Evolutionary conservation across 2,797 vertebrate genomes (phyloP).

Genomic region (Scyliorhinus canicula): DNA sequence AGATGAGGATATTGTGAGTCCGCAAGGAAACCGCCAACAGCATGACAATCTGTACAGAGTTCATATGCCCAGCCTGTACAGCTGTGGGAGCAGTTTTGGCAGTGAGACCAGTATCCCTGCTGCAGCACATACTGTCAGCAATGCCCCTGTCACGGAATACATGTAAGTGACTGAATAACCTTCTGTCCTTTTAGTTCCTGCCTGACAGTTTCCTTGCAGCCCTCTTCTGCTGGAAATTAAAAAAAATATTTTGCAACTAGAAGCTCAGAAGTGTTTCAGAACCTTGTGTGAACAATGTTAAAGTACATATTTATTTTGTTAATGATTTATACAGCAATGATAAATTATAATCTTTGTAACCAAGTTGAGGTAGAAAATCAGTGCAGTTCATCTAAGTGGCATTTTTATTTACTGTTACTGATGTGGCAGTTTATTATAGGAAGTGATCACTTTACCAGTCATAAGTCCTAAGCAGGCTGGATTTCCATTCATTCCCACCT

Average conservation of each 20-base stretch:
- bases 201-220: background rate
- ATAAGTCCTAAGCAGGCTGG: background rate
- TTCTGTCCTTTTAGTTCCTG: background rate
- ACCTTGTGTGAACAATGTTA: background rate
- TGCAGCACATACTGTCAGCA: conserved; percentile 95
- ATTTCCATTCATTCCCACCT: background rate
- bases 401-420: background rate
- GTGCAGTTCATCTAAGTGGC: too few species aligned
- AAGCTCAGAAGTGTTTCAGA: background rate
- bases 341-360: background rate
- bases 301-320: background rate
- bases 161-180: conserved; percentile 71
- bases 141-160: conserved; percentile 95
- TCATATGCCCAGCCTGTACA: conserved; percentile 97
- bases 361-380: background rate
- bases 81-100: conserved; percentile 98
- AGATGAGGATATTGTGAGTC: conserved; percentile 75
- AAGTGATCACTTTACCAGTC: background rate
- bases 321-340: background rate
- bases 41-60: conserved; percentile 94
- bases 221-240: background rate
- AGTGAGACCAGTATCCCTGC: conserved; percentile 95
- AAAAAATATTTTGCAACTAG: conserved; percentile 42
- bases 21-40: conserved; percentile 77
- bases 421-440: background rate